Conservation (phyloP, 2,888 invertebrate genomes). For the Agriotes lineatus region DNA sequence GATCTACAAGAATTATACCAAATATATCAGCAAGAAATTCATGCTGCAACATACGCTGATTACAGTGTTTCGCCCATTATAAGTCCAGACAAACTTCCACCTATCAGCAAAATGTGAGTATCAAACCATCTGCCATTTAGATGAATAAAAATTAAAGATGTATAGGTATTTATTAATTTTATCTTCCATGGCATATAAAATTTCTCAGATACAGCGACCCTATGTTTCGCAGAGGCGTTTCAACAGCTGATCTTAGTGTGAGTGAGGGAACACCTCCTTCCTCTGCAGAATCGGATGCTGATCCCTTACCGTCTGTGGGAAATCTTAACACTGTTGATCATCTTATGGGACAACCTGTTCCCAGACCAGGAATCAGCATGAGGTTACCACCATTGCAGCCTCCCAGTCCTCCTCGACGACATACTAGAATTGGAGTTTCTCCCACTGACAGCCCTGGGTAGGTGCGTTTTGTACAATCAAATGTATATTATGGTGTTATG, state of each 20-base stretch:
- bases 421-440: constrained; percentile 1
- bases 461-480: constrained; percentile 1
- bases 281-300: constrained; percentile 62
- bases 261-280: constrained; percentile 62
- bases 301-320: constrained; percentile 53
- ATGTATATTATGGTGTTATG: background rate
- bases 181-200: no score
- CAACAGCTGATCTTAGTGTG: constrained; percentile 54
- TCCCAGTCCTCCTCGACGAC: constrained; percentile 59
- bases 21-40: constrained; percentile 88
- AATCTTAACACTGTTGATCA: constrained; percentile 61
- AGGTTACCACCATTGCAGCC: constrained; percentile 63
- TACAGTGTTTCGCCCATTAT: constrained; percentile 69
- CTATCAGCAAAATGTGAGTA: constrained; percentile 73
- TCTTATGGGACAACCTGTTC: constrained; percentile 63
- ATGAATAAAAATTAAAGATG: background rate
- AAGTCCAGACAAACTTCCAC: constrained; percentile 72
- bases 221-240: constrained; percentile 57
- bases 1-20: constrained; percentile 85
- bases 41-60: constrained; percentile 82
- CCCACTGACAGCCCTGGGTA: constrained; percentile 6
- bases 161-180: no score
- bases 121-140: background rate
- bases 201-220: constrained; percentile 61
- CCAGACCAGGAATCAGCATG: constrained; percentile 60